Evolutionary conservation across 2,888 invertebrate genomes (phyloP).

Genomic region (Pseudolycoriella hygida): DNA sequence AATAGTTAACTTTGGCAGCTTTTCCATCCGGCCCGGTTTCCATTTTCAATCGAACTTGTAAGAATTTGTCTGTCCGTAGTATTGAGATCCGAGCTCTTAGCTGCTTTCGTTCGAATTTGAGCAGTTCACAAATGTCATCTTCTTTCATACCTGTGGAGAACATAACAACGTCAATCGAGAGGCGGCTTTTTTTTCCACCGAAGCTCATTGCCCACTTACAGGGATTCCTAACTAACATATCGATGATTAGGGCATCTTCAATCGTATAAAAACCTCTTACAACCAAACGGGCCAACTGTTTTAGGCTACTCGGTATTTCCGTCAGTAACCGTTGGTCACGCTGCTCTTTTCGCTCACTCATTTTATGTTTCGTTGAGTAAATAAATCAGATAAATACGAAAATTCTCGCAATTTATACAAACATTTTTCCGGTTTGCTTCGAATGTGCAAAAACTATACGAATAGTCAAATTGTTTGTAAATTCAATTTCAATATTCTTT

Average conservation of each 20-base stretch:
- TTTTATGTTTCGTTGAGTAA: no score
- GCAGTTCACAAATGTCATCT: constrained; percentile 73
- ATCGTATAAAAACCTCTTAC: constrained; percentile 86
- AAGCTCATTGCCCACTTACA: constrained; percentile 50
- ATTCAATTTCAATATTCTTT: no score
- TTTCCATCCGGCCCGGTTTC: constrained; percentile 88
- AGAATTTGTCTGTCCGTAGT: constrained; percentile 81
- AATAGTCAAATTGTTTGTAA: no score
- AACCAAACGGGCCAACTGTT: constrained; percentile 78
- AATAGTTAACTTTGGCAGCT: constrained; percentile 91
- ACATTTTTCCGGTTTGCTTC: no score
- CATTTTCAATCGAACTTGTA: constrained; percentile 82
- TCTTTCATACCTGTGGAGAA: constrained; percentile 56
- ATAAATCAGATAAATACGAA: no score
- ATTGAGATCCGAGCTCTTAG: constrained; percentile 71
- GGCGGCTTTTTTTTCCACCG: no score
- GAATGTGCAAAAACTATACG: no score
- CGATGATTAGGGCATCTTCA: constrained; percentile 86
- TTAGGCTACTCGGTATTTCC: constrained; percentile 85
- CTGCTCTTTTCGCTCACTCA: no score
- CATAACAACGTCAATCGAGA: no score
- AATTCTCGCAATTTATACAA: no score
- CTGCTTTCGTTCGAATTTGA: constrained; percentile 90
- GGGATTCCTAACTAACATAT: constrained; percentile 89
- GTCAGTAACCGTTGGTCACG: constrained; percentile 25